Conservation (phyloP, 2,888 invertebrate genomes). For the Geophilus truncorum region DNA sequence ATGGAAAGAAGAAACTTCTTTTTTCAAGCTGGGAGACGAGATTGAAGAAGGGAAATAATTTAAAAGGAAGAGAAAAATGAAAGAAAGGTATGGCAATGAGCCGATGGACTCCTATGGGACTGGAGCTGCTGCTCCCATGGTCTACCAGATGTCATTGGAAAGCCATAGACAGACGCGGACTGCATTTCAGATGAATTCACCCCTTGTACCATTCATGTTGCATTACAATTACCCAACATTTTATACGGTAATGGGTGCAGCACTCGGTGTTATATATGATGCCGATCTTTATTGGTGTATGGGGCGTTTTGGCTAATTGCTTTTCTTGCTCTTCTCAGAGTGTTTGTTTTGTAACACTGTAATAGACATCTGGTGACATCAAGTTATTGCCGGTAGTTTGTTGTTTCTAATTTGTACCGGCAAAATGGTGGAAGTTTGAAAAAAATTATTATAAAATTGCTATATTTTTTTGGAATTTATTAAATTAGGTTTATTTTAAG, state of each 20-base stretch:
- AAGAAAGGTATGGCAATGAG: background rate
- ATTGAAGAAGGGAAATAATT: background rate
- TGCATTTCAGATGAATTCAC: background rate
- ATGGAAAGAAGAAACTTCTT: background rate
- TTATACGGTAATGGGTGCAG: background rate
- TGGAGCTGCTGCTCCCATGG: background rate
- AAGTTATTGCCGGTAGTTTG: too few relatives aligned
- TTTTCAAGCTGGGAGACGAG: background rate
- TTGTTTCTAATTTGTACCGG: too few relatives aligned
- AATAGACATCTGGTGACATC: too few relatives aligned
- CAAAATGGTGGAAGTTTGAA: too few relatives aligned
- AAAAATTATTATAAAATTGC: too few relatives aligned
- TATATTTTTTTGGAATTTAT: too few relatives aligned
- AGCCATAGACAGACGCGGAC: background rate
- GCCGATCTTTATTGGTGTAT: background rate
- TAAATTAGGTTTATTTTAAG: too few relatives aligned
- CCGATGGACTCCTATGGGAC: background rate
- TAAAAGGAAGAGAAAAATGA: background rate
- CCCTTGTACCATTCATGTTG: background rate
- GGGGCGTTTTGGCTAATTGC: background rate
- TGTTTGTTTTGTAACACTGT: too few relatives aligned
- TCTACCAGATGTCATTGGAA: background rate
- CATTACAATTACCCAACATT: background rate
- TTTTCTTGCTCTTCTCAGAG: background rate
- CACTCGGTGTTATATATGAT: background rate